Conservation (phyloP, 2,797 vertebrate genomes). For the Salarias fasciatus region DNA sequence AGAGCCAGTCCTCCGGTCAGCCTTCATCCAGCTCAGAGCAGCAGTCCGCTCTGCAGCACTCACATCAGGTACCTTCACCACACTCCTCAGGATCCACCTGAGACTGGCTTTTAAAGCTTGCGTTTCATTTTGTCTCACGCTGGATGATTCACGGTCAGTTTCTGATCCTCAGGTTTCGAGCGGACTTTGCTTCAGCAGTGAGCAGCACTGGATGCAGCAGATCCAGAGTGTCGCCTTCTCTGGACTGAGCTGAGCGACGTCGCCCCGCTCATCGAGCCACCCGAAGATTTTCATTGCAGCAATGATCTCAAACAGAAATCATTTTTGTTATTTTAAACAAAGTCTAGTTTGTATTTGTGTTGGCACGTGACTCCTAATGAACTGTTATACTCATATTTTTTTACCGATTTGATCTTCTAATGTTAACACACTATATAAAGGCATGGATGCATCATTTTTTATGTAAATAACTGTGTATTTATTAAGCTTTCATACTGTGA, state of each 20-base stretch:
- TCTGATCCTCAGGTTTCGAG: slow-evolving; percentile 60
- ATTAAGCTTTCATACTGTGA: slow-evolving; percentile 52
- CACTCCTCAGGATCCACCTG: too few relatives aligned
- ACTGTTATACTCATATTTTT: too few relatives aligned
- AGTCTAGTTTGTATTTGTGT: slow-evolving; percentile 31
- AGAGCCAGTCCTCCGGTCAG: slow-evolving; percentile 49
- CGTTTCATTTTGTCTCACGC: too few relatives aligned
- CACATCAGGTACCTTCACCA: slow-evolving; percentile 72
- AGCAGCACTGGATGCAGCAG: slow-evolving; percentile 66
- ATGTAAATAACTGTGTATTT: slow-evolving; percentile 60
- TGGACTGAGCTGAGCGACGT: slow-evolving; percentile 56
- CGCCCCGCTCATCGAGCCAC: background rate
- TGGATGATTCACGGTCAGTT: background rate
- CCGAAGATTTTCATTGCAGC: slow-evolving; percentile 61
- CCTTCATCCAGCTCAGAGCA: slow-evolving; percentile 20
- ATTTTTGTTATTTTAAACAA: slow-evolving; percentile 60
- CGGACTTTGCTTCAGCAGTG: slow-evolving; percentile 35
- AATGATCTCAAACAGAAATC: slow-evolving; percentile 48
- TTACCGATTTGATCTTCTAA: too few relatives aligned
- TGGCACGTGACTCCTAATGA: slow-evolving; percentile 29
- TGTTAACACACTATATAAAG: too few relatives aligned
- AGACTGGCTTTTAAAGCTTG: too few relatives aligned
- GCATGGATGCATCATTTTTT: too few relatives aligned
- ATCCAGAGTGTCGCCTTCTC: slow-evolving; percentile 42
- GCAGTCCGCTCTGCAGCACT: slow-evolving; percentile 26